Base-by-base conservation (phyloP, 2,888 invertebrate species). In the Flabesymbios commensalis region DNA sequence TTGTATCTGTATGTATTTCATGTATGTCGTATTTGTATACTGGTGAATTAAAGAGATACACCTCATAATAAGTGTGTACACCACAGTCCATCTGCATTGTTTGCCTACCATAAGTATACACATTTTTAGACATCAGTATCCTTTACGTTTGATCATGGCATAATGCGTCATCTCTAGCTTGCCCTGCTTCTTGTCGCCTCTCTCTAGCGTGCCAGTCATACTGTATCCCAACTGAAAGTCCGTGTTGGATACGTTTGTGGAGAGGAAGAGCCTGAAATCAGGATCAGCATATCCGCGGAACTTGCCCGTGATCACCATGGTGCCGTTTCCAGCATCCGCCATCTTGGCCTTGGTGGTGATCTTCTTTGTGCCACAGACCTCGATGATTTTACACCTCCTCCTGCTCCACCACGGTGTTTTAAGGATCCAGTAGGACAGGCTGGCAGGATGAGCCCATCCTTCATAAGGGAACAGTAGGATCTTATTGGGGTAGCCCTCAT, bases 141-240 rank as follows among this genome's bases (percentile, higher is more conserved):
- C 90, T 74, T 90, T 89, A 71, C 92, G 87, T 73, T 91, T 88
- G 74, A 93, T 89, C 75, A 92, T 92, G 53, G 92, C 92, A 80
- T 91, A 92, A 83, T 93, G 92, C 61, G 92, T 92, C 85, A 91
- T 89, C 82, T 92, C 91, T 83, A 91, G 90, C 78, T 87, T 87
- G 83, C 90, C 90, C 72, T 88, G 88, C 78, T 88, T 88, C 71
- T 89, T 88, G 57, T 76, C 68, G 72, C 92, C 92, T 22, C 92
- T 86, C 81, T 92, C 92, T 76, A 92, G 85, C 14, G 90, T 90
- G 14, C 92, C 92, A 1, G 92, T 92, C 88, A 93, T 90, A 78
- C 90, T 90, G 86, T 92, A 93, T 53, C 92, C 92, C 89, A 91
- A 90, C 84, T 92, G 91, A 86, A 91, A 92, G 84, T 93, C 92